Base-by-base conservation (phyloP, 2,113 vertebrate species). In the Tauraco erythrolophus region DNA sequence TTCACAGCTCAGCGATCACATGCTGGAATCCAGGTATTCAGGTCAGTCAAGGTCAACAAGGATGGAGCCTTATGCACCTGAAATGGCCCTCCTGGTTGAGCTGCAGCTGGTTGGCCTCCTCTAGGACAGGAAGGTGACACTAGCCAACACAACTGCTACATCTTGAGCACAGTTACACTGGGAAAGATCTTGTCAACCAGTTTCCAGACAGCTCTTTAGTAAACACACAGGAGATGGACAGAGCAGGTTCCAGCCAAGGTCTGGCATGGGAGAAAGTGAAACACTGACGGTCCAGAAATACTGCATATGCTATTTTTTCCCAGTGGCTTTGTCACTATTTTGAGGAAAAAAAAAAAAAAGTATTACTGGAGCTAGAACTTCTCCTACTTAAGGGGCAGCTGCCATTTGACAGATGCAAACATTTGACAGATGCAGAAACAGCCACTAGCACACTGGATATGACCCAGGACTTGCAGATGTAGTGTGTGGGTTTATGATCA, bases 371-470 rank as follows among this genome's bases (percentile, higher is more conserved):
- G 18, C 15, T 21, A 43, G 41, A 72, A 61, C 11, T 69, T 91
- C 33, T 33, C 45, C 6, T 46, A 3, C 70, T 25, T 35, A 33
- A 45, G 27, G 33, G 33, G 27, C 62, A 89, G 57, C 66, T 88
- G 70, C 30, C 27, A 51, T 84, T 93, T 82, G 74, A 78, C 74
- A 85, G 56, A n/a, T n/a, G n/a, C n/a, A n/a, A n/a, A n/a, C n/a
- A n/a, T n/a, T n/a, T n/a, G n/a, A 39, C 61, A 82, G 57, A 23
- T 50, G 64, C 33, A 35, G 84, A 54, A 90, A 68, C 39, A 69
- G 75, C 50, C 0, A 0, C 41, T 61, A 30, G 35, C 37, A 85
- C 4, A 2, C 14, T 24, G 58, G 45, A 45, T 61, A 45, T n/a
- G 53, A 27, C 35, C 45, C 33, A 25, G 53, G 54, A 54, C 39